Percentiles rank a stretch among this genome's conserved stretches.
Evolutionary conservation across 2,797 vertebrate species (phyloP).

Genomic region (Halcyon chelicuti): DNA sequence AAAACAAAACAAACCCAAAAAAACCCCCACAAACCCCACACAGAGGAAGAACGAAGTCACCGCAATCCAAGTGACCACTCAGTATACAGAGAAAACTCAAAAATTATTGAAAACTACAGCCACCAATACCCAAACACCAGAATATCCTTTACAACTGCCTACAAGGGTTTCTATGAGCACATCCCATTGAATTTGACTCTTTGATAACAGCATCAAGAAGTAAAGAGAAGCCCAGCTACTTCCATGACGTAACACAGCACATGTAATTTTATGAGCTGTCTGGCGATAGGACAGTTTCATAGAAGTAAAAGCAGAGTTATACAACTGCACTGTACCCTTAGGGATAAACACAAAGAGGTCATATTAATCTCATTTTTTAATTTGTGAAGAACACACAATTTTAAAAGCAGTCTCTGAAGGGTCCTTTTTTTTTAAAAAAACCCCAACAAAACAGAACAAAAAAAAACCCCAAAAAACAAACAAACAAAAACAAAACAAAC

Average conservation of each 20-base stretch:
- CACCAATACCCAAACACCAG: no score
- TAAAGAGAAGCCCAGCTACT: fast-evolving
- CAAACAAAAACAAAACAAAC: no score
- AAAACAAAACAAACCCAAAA: not conserved
- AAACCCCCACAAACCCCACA: no score
- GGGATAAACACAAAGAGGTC: not conserved
- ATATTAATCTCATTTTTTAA: not conserved
- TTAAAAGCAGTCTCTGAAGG: not conserved
- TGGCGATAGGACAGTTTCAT: fast-evolving
- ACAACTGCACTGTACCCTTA: not conserved
- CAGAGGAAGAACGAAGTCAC: not conserved
- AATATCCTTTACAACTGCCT: not conserved
- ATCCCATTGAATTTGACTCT: not conserved
- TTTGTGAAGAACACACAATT: not conserved
- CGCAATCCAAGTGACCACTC: not conserved
- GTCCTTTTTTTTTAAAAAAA: not conserved
- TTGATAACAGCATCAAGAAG: not conserved
- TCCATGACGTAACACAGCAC: fast-evolving
- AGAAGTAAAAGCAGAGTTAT: not conserved
- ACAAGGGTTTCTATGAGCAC: not conserved
- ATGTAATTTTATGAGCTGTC: fast-evolving
- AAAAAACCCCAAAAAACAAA: not conserved
- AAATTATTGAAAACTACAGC: not conserved
- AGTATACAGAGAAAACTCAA: not conserved
- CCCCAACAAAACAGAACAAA: no score